These are phyloP conservation scores for Drosophila bunnanda DNA, from an alignment of 2,888 invertebrate species.

Conservation along the genomic window DNA sequence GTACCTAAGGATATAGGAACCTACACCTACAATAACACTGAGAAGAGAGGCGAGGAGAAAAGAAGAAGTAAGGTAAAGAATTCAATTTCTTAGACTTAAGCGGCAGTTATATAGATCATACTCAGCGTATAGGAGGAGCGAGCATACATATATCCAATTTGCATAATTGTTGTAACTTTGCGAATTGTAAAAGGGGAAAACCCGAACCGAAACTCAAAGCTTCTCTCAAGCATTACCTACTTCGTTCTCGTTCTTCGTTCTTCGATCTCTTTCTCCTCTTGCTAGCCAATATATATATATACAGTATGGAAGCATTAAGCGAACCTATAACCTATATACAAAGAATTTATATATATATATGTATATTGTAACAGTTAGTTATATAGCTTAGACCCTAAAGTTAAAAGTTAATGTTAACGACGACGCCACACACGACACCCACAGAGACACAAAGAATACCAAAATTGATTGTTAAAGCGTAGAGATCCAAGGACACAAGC, in stretches of 20 bases:
- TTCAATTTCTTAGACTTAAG: constrained; percentile 63
- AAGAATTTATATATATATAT: constrained; percentile 26
- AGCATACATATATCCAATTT: neutral
- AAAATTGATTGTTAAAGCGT: constrained; percentile 66
- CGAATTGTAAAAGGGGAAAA: constrained; percentile 26
- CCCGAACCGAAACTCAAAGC: constrained; percentile 60
- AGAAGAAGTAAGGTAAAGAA: constrained; percentile 1
- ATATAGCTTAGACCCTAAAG: constrained; percentile 1
- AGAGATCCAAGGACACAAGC: constrained; percentile 3
- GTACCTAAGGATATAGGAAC: constrained; percentile 38
- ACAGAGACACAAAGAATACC: constrained; percentile 69
- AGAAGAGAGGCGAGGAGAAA: neutral
- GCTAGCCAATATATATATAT: constrained; percentile 58
- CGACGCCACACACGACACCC: constrained; percentile 3
- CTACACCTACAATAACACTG: constrained; percentile 39
- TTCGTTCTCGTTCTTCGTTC: constrained; percentile 25
- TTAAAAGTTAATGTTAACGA: constrained; percentile 24
- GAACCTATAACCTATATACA: constrained; percentile 47
- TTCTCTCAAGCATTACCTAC: constrained; percentile 66
- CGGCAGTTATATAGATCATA: constrained; percentile 13
- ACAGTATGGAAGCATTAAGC: constrained; percentile 26
- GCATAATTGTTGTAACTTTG: constrained; percentile 45
- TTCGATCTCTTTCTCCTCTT: constrained; percentile 37
- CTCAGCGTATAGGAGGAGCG: neutral
- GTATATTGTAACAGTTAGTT: constrained; percentile 30